A percentile compares a stretch with the other conserved stretches of the same genome.
Conservation (phyloP, 2,888 invertebrate genomes). For the Xestia c-nigrum region DNA sequence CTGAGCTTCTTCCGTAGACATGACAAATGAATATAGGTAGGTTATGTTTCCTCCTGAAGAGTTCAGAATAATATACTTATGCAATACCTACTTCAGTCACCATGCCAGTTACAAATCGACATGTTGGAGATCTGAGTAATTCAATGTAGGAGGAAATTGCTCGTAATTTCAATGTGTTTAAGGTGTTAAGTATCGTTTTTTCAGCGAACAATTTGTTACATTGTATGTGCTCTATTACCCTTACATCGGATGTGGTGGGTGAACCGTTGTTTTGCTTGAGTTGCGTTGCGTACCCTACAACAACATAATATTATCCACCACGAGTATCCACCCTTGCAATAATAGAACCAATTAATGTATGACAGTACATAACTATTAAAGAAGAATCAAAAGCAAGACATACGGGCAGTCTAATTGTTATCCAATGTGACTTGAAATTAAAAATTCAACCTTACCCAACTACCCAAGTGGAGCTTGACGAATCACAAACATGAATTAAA, state of each 20-base stretch:
- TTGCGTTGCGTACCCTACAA: background rate
- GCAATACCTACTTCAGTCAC: background rate
- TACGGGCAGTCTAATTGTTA: too few relatives aligned
- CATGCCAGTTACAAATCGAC: background rate
- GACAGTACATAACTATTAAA: background rate
- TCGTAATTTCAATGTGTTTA: background rate
- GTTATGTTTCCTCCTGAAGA: background rate
- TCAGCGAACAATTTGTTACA: slow-evolving; percentile 9
- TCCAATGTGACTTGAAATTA: background rate
- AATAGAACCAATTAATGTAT: background rate
- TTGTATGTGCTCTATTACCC: background rate
- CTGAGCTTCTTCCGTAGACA: background rate
- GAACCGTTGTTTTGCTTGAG: background rate
- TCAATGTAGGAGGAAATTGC: slow-evolving; percentile 6
- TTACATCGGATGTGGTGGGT: background rate
- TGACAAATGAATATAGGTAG: background rate
- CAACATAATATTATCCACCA: background rate
- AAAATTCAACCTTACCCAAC: background rate
- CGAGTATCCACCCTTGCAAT: background rate
- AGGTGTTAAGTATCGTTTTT: background rate
- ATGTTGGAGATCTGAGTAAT: slow-evolving; percentile 17
- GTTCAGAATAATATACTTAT: slow-evolving; percentile 1
- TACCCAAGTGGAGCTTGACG: background rate
- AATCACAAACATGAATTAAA: background rate
- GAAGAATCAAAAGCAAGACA: background rate